A percentile compares a stretch with the other conserved stretches of the same genome.
These are phyloP conservation scores for Otocyon megalotis DNA, from an alignment of 2,113 vertebrate genomes.

Conservation along the genomic window DNA sequence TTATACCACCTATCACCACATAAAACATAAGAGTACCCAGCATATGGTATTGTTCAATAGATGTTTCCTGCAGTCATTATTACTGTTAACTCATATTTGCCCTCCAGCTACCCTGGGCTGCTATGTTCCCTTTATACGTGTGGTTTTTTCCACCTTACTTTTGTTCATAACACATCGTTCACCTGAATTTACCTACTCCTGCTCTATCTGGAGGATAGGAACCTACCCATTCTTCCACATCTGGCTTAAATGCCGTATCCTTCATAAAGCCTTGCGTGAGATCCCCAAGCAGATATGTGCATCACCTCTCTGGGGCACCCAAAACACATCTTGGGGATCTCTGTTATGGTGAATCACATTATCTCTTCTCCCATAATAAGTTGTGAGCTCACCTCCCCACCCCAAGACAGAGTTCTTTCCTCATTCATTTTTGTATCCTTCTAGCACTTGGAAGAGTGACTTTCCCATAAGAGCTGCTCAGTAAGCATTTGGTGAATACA, in stretches of 20 bases:
- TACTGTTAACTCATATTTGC: background rate
- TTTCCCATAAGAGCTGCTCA: background rate
- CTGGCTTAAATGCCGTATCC: background rate
- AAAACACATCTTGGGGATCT: background rate
- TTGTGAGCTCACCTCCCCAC: background rate
- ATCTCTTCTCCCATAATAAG: background rate
- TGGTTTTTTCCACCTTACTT: background rate
- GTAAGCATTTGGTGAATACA: conserved; percentile 59
- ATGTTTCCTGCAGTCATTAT: background rate
- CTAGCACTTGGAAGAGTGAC: conserved; percentile 37
- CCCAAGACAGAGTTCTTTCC: background rate
- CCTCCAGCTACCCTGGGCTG: background rate
- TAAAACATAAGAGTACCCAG: background rate
- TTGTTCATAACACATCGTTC: background rate
- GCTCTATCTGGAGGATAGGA: background rate
- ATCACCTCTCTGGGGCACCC: background rate
- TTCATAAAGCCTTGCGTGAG: background rate
- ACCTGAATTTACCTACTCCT: background rate
- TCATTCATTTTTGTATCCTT: conserved; percentile 47
- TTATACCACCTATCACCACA: background rate
- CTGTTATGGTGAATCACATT: background rate
- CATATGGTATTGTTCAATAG: background rate
- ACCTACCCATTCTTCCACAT: background rate
- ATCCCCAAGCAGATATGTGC: background rate
- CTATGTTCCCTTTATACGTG: background rate